Conservation (phyloP, 2,888 invertebrate genomes). For the Odontocerum albicorne region DNA sequence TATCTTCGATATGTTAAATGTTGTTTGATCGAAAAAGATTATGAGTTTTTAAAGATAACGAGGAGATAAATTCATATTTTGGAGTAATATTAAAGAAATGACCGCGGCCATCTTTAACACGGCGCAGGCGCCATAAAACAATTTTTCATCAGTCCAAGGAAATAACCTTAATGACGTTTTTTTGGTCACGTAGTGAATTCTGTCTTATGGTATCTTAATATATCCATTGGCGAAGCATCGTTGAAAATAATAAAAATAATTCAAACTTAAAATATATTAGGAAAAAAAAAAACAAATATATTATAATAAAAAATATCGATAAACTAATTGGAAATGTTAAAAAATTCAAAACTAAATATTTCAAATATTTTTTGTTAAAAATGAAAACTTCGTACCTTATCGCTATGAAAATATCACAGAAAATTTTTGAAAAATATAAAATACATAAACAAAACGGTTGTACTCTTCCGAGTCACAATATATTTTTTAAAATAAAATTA, state of each 20-base stretch:
- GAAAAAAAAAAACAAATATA: background rate
- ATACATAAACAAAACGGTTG: background rate
- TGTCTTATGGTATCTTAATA: constrained; percentile 9
- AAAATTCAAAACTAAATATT: constrained; percentile 13
- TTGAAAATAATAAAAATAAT: background rate
- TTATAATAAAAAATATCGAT: background rate
- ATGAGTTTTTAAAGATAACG: no score
- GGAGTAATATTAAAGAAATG: no score
- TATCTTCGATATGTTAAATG: no score
- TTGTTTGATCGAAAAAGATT: no score
- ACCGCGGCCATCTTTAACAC: background rate
- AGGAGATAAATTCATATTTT: no score
- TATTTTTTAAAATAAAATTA: no score
- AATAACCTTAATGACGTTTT: constrained; percentile 13
- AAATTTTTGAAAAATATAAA: background rate
- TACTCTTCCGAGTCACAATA: no score
- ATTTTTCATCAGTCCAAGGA: background rate
- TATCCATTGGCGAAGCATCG: constrained; percentile 8
- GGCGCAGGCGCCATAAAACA: constrained; percentile 4
- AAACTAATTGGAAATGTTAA: background rate
- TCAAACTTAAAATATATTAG: background rate
- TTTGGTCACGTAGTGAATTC: constrained; percentile 27
- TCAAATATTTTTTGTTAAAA: constrained; percentile 9
- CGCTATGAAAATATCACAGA: constrained; percentile 24
- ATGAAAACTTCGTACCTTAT: constrained; percentile 20